Percentiles rank a stretch among this genome's conserved stretches.
These are phyloP conservation scores for Oscheius sp. DNA, from an alignment of 2,888 invertebrate species.

Conservation along the genomic window DNA sequence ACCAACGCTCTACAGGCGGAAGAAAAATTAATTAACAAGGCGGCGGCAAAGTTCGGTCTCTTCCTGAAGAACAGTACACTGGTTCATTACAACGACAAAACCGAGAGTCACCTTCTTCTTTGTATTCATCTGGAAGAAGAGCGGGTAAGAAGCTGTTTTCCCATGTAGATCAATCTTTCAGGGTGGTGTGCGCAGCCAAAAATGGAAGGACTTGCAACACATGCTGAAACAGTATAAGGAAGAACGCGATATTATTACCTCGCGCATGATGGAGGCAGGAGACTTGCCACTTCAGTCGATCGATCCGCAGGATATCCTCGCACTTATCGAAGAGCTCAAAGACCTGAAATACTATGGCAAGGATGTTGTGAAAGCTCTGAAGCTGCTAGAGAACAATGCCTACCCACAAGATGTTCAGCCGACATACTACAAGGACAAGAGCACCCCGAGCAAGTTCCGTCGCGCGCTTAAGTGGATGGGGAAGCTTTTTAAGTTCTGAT, in stretches of 20 bases:
- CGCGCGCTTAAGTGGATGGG: too few species aligned
- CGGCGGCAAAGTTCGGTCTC: background rate
- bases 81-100: background rate
- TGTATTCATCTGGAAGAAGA: background rate
- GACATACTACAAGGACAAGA: too few species aligned
- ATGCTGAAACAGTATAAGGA: background rate
- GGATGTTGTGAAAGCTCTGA: too few species aligned
- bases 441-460: too few species aligned
- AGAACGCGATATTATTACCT: background rate
- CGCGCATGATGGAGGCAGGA: background rate
- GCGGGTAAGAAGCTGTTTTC: background rate
- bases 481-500: too few species aligned
- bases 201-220: background rate
- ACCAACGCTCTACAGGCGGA: background rate
- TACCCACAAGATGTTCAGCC: too few species aligned
- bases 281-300: background rate
- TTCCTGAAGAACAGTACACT: slow-evolving; percentile 2
- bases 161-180: too few species aligned
- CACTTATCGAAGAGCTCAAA: too few species aligned
- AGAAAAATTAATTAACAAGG: background rate
- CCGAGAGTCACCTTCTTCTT: background rate
- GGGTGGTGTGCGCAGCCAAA: too few species aligned
- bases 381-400: too few species aligned
- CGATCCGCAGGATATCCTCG: background rate
- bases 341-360: too few species aligned